Evolutionary conservation across 2,113 vertebrate genomes (phyloP).

Genomic region (cat (Felis catus)): DNA sequence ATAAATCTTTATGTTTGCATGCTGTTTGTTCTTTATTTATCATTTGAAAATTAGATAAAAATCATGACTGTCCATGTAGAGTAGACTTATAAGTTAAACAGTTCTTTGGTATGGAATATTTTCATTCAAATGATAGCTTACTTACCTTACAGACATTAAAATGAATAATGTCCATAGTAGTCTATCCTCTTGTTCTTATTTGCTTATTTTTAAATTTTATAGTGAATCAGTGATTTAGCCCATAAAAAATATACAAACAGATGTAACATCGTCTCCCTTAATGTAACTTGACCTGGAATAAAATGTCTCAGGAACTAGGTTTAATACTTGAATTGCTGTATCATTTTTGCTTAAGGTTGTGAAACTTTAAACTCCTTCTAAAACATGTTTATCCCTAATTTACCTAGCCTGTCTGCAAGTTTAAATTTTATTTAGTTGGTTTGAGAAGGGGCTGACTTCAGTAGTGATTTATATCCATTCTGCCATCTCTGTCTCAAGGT

Average conservation of each 20-base stretch:
- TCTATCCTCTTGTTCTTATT: not conserved
- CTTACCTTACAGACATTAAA: constrained; percentile 26
- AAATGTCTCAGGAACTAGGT: not conserved
- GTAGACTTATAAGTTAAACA: not conserved
- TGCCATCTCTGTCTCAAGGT: not conserved
- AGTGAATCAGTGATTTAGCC: not conserved
- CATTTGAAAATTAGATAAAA: constrained; percentile 33
- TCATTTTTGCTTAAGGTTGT: constrained; percentile 40
- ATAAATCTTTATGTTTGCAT: not conserved
- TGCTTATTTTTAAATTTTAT: constrained; percentile 23
- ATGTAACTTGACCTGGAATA: not conserved
- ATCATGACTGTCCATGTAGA: not conserved
- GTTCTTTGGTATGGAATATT: not conserved
- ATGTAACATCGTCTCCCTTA: not conserved
- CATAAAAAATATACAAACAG: not conserved
- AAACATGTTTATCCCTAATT: not conserved
- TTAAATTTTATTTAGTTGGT: constrained; percentile 16
- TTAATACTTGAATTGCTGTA: not conserved
- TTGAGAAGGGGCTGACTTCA: not conserved
- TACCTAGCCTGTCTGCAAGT: not conserved
- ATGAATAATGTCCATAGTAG: not conserved
- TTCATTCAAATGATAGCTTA: not conserved
- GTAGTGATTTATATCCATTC: not conserved
- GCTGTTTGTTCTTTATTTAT: constrained; percentile 15
- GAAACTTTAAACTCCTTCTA: constrained; percentile 4